Percentiles rank a stretch among this genome's conserved stretches.
Evolutionary conservation across 2,888 invertebrate species (phyloP).

Genomic region (Coecobrya sp.): DNA sequence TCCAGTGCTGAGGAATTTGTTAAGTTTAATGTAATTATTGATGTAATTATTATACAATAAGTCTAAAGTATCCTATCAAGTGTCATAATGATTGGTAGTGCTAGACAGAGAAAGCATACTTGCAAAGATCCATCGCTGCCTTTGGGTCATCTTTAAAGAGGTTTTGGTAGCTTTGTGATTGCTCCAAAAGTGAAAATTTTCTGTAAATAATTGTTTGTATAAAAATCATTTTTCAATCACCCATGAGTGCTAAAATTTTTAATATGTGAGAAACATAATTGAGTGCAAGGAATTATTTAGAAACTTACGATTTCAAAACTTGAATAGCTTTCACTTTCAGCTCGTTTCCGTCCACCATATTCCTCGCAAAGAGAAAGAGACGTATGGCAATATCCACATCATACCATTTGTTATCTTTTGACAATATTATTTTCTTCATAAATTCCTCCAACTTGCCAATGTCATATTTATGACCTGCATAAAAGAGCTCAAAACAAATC

Average conservation of each 20-base stretch:
- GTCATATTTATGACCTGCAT: conserved; percentile 39
- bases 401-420: background rate
- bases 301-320: conserved; percentile 39
- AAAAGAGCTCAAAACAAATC: background rate
- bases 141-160: background rate
- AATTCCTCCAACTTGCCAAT: background rate
- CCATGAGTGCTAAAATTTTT: too few species aligned
- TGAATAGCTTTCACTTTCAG: conserved; percentile 16
- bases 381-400: background rate
- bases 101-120: conserved; percentile 34
- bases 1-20: too few species aligned
- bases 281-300: too few species aligned
- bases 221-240: too few species aligned
- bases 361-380: conserved; percentile 1
- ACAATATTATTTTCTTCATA: background rate
- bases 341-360: background rate
- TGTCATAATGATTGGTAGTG: too few species aligned
- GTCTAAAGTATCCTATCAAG: too few species aligned
- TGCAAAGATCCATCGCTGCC: conserved; percentile 43
- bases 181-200: background rate
- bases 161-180: background rate
- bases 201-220: background rate
- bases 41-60: too few species aligned
- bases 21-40: too few species aligned
- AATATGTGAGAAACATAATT: background rate